phyloP scores from a whole-genome alignment of 2,113 vertebrate species.

The Alethe diademata region DNA sequence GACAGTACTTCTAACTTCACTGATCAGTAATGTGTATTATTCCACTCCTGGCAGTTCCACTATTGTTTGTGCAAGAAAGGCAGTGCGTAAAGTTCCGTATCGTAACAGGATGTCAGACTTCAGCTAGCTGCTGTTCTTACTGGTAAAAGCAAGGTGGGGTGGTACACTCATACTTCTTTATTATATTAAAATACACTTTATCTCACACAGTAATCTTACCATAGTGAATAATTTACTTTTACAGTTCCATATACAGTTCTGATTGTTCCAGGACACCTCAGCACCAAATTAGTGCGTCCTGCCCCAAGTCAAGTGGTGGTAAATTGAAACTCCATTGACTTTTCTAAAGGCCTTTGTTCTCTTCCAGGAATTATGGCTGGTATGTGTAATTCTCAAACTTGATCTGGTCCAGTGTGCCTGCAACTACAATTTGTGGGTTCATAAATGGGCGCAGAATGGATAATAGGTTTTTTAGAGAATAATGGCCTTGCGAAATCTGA shows the following conservation, averaged over 20 bases:
- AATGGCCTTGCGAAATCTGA: neutral
- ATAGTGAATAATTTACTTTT: neutral
- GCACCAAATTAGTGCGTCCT: neutral
- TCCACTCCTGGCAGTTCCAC: neutral
- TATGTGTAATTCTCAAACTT: neutral
- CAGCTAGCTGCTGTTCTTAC: neutral
- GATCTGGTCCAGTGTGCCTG: neutral
- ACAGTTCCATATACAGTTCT: neutral
- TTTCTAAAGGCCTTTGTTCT: neutral
- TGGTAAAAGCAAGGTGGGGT: neutral
- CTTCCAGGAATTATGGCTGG: neutral
- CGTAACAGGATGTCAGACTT: neutral
- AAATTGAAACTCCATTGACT: neutral
- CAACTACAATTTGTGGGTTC: neutral
- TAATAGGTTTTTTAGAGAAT: neutral
- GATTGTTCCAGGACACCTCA: neutral
- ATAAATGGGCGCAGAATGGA: neutral
- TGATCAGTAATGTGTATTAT: neutral
- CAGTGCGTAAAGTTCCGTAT: neutral
- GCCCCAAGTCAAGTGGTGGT: neutral
- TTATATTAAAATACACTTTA: neutral
- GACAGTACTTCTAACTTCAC: neutral
- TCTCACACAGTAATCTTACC: neutral
- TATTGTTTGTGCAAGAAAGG: neutral
- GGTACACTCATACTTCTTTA: neutral